phyloP scores from a whole-genome alignment of 2,888 invertebrate species.

The Rhingia campestris region DNA sequence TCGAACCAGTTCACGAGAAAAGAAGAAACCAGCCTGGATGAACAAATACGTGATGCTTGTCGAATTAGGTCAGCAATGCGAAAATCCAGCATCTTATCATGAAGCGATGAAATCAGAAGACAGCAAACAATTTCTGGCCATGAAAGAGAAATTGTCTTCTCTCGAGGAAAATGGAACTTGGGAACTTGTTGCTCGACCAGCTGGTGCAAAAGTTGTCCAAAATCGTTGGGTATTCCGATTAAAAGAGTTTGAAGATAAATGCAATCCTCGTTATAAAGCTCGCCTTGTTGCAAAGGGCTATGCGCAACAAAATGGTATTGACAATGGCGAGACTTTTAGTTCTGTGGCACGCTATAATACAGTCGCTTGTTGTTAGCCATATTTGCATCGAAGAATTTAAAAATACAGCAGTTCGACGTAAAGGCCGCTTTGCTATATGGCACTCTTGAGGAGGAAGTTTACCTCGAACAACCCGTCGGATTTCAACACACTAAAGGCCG shows the following conservation, averaged over 20 bases:
- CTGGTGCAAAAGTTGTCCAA: constrained; percentile 19
- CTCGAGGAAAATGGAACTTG: constrained; percentile 20
- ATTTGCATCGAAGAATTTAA: constrained; percentile 26
- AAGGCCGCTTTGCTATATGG: constrained; percentile 13
- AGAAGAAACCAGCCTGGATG: constrained; percentile 17
- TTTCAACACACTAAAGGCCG: constrained; percentile 7
- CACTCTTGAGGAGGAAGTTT: constrained; percentile 16
- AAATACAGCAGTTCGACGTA: constrained; percentile 17
- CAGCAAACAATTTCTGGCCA: background rate
- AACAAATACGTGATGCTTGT: constrained; percentile 13
- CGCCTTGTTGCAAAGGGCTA: constrained; percentile 18
- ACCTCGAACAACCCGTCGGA: no score
- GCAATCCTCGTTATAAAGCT: constrained; percentile 4
- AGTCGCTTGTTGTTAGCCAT: constrained; percentile 22
- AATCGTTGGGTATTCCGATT: constrained; percentile 15
- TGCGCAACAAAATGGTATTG: constrained; percentile 14
- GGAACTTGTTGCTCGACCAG: no score
- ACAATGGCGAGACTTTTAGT: constrained; percentile 22
- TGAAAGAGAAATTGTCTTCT: constrained; percentile 14
- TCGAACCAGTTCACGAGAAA: constrained; percentile 13
- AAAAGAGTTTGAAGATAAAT: constrained; percentile 1
- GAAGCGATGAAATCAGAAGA: constrained; percentile 19
- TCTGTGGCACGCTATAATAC: constrained; percentile 21
- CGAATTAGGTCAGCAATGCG: background rate
- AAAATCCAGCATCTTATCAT: constrained; percentile 14